A percentile compares a stretch with the other conserved stretches of the same genome.
phyloP scores from a whole-genome alignment of 2,113 vertebrate genomes.

The Centropus bengalensis region DNA sequence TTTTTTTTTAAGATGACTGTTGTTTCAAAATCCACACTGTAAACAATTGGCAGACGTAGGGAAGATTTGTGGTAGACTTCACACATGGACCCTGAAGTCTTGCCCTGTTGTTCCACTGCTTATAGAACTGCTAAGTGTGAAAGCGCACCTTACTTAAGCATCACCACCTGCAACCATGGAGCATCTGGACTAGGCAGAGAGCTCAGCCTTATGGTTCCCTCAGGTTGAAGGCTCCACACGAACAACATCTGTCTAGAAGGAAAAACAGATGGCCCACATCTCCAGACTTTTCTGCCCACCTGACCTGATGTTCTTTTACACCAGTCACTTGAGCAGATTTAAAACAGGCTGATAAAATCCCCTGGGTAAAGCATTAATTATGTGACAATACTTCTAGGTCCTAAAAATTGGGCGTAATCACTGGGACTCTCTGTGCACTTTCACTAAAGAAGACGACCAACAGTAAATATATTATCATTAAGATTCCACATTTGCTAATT shows the following conservation, averaged over 20 bases:
- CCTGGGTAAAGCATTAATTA: conserved; percentile 29
- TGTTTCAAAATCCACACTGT: background rate
- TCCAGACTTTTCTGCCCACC: background rate
- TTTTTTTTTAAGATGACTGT: background rate
- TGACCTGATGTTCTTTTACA: conserved; percentile 20
- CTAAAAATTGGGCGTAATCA: background rate
- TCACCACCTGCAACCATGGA: background rate
- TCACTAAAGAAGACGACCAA: background rate
- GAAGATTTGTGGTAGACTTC: background rate
- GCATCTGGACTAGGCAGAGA: background rate
- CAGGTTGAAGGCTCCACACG: conserved; percentile 12
- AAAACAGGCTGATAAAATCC: background rate
- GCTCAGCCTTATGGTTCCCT: background rate
- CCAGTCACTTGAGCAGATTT: background rate
- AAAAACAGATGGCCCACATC: conserved; percentile 31
- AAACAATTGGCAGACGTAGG: background rate
- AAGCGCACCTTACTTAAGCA: background rate
- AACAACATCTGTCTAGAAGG: conserved; percentile 41
- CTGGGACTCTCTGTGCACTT: background rate
- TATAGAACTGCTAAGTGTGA: background rate
- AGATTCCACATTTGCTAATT: background rate
- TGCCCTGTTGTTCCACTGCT: background rate
- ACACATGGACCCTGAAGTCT: background rate
- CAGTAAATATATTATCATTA: background rate
- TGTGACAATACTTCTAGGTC: background rate